Conservation (phyloP, 2,113 vertebrate genomes). For the Physeter macrocephalus region DNA sequence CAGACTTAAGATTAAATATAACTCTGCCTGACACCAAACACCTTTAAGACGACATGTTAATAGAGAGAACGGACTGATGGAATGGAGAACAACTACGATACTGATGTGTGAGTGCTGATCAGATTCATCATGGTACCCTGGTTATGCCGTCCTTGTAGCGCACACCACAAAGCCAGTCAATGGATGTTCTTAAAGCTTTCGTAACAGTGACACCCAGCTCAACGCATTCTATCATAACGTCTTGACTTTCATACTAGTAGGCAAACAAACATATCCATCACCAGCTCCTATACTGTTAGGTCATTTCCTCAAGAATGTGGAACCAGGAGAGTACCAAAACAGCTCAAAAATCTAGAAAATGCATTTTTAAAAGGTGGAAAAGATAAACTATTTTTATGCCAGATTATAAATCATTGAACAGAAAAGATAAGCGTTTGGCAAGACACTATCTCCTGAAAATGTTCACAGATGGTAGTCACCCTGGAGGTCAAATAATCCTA, state of each 20-base stretch:
- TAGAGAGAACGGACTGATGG: background rate
- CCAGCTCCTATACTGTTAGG: background rate
- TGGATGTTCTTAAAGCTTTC: background rate
- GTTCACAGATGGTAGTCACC: background rate
- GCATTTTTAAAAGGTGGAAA: background rate
- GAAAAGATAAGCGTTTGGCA: background rate
- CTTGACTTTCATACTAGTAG: background rate
- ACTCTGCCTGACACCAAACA: background rate
- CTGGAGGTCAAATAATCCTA: background rate
- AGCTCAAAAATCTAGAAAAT: background rate
- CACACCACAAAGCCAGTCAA: background rate
- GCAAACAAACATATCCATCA: background rate
- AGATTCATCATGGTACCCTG: background rate
- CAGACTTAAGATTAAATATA: background rate
- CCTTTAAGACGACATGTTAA: background rate
- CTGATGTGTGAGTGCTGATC: background rate
- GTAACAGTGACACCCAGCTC: background rate
- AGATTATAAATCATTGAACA: constrained; percentile 6
- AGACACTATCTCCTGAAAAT: background rate
- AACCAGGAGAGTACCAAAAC: background rate
- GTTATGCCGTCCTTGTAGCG: background rate
- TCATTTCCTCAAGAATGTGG: background rate
- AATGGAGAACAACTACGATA: background rate
- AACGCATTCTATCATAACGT: background rate
- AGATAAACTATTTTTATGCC: background rate